A percentile compares a stretch with the other conserved stretches of the same genome.
Evolutionary conservation across 2,888 invertebrate species (phyloP).

Genomic region (Cordilura impudica): DNA sequence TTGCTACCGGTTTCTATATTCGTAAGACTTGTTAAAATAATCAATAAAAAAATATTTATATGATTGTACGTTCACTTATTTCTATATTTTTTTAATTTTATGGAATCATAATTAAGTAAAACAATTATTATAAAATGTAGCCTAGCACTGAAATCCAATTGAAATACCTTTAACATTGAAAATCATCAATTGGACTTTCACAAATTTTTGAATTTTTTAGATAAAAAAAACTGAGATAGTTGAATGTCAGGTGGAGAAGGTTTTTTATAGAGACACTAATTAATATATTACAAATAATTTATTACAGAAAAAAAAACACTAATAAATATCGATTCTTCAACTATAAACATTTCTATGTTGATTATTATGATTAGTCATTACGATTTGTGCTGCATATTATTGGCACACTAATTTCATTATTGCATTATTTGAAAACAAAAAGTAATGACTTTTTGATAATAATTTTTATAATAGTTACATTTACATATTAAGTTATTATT

Average conservation of each 20-base stretch:
- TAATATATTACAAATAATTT: no score
- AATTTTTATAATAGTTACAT: no score
- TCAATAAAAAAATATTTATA: conserved; percentile 15
- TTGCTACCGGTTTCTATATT: conserved; percentile 25
- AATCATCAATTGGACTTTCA: neutral
- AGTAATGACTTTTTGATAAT: no score
- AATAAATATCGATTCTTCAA: no score
- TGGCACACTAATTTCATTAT: no score
- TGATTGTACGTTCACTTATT: neutral
- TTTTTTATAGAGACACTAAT: neutral
- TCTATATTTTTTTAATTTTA: no score
- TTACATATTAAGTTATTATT: no score
- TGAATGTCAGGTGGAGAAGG: neutral
- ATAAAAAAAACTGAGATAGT: neutral
- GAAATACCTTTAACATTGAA: neutral
- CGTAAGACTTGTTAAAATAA: neutral
- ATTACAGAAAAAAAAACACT: no score
- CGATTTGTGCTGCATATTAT: no score
- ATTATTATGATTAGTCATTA: no score
- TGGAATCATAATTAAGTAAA: neutral
- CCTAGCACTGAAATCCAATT: neutral
- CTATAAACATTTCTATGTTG: no score
- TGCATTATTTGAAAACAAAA: no score
- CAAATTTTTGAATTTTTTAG: neutral
- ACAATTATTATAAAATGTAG: neutral